A percentile compares a stretch with the other conserved stretches of the same genome.
phyloP scores from a whole-genome alignment of 2,888 invertebrate genomes.

The Ornithoptera alexandrae region DNA sequence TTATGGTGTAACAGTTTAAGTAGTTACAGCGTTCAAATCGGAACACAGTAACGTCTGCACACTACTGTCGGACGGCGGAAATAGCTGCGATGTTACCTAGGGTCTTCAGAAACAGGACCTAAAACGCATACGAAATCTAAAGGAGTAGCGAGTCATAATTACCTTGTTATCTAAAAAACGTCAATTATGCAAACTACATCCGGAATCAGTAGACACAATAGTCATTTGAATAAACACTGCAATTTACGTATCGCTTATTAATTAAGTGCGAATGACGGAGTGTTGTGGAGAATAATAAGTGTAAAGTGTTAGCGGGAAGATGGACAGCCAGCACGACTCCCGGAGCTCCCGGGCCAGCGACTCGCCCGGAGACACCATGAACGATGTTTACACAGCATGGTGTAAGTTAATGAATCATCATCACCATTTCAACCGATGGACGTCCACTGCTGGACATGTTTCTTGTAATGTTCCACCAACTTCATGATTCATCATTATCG shows the following conservation, averaged over 20 bases:
- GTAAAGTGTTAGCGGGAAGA: slow-evolving; percentile 35
- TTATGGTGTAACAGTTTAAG: too few relatives aligned
- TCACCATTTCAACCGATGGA: too few relatives aligned
- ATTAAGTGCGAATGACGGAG: slow-evolving; percentile 1
- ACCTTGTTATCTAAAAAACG: neutral
- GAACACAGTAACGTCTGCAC: too few relatives aligned
- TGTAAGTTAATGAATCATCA: slow-evolving; percentile 69
- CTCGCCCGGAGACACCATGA: slow-evolving; percentile 81
- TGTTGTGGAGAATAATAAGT: neutral
- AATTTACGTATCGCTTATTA: neutral
- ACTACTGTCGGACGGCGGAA: too few relatives aligned
- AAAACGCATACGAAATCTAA: too few relatives aligned
- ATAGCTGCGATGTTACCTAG: too few relatives aligned
- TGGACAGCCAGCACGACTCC: slow-evolving; percentile 63
- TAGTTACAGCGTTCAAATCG: too few relatives aligned
- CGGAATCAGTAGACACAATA: slow-evolving; percentile 5
- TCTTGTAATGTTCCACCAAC: too few relatives aligned
- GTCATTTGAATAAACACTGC: neutral
- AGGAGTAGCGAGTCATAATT: neutral
- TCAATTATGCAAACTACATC: slow-evolving; percentile 4
- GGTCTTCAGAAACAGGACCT: too few relatives aligned
- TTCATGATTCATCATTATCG: too few relatives aligned
- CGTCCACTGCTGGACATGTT: too few relatives aligned
- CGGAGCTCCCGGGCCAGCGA: slow-evolving; percentile 68
- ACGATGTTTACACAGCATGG: slow-evolving; percentile 83